phyloP scores from a whole-genome alignment of 1,140 invertebrate species.

The Bursaphelenchus mucronatus region DNA sequence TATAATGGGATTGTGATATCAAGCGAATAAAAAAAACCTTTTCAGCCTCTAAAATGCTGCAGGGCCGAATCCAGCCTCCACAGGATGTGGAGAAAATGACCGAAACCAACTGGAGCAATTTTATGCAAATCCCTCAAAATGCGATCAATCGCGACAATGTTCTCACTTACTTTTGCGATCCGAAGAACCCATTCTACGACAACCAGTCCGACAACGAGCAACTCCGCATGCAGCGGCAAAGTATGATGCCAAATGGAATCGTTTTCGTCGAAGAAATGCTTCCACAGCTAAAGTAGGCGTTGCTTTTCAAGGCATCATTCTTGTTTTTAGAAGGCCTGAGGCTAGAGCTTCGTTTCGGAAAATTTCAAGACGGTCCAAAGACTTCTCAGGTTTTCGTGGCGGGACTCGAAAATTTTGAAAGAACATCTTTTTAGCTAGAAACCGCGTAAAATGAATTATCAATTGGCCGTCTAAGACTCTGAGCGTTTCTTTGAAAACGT shows the following conservation, averaged over 20 bases:
- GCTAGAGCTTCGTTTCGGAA: not conserved
- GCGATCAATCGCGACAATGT: constrained; percentile 68
- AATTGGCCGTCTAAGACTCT: too few relatives aligned
- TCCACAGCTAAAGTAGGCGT: too few relatives aligned
- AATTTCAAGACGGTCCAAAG: constrained; percentile 7
- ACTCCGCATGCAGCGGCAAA: constrained; percentile 85
- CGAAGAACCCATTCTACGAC: constrained; percentile 92
- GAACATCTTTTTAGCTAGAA: constrained; percentile 2
- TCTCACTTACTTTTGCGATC: constrained; percentile 91
- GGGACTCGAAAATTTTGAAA: constrained; percentile 22
- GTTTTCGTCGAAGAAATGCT: constrained; percentile 55
- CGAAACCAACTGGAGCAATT: too few relatives aligned
- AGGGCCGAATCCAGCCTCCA: too few relatives aligned
- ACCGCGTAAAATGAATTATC: not conserved
- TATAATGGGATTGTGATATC: too few relatives aligned
- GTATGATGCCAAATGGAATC: constrained; percentile 62
- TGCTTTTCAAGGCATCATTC: too few relatives aligned
- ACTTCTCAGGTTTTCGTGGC: constrained; percentile 13
- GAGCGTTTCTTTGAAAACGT: too few relatives aligned
- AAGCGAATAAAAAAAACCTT: too few relatives aligned
- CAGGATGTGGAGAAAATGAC: too few relatives aligned
- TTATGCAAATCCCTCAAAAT: constrained; percentile 2
- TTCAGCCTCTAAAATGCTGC: too few relatives aligned
- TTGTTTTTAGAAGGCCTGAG: too few relatives aligned
- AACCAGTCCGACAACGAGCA: constrained; percentile 91